Evolutionary conservation across 2,113 vertebrate species (phyloP).

Genomic region (Copsychus sechellarum): DNA sequence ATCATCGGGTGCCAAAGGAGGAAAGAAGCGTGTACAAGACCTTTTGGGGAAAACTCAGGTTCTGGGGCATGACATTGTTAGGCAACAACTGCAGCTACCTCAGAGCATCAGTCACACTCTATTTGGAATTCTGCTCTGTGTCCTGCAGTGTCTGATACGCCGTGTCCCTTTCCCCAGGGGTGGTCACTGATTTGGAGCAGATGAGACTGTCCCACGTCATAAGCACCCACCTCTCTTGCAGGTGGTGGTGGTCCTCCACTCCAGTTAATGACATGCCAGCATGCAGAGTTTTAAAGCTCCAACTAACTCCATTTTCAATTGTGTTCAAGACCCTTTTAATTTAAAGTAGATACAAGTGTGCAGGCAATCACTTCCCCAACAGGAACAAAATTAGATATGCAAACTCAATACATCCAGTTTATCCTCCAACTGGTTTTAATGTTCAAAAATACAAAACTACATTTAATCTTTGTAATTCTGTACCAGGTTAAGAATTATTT

Average conservation of each 20-base stretch:
- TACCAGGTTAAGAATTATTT: neutral
- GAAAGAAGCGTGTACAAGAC: rapidly evolving
- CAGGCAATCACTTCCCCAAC: neutral
- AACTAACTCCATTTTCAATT: neutral
- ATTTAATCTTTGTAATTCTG: neutral
- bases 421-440: neutral
- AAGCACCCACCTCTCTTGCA: rapidly evolving
- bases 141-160: rapidly evolving
- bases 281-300: neutral
- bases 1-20: neutral
- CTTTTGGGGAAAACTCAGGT: neutral
- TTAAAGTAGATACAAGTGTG: neutral
- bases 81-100: neutral
- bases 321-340: neutral
- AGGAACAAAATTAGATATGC: neutral
- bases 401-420: neutral
- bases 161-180: rapidly evolving
- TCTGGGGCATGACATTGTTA: too few relatives aligned
- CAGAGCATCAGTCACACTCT: rapidly evolving
- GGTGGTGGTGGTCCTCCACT: neutral
- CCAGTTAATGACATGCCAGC: neutral
- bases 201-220: rapidly evolving
- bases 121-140: rapidly evolving
- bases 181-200: too few relatives aligned
- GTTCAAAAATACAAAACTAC: neutral